phyloP scores from a whole-genome alignment of 2,113 vertebrate genomes.

The Pseudorectes ferrugineus region DNA sequence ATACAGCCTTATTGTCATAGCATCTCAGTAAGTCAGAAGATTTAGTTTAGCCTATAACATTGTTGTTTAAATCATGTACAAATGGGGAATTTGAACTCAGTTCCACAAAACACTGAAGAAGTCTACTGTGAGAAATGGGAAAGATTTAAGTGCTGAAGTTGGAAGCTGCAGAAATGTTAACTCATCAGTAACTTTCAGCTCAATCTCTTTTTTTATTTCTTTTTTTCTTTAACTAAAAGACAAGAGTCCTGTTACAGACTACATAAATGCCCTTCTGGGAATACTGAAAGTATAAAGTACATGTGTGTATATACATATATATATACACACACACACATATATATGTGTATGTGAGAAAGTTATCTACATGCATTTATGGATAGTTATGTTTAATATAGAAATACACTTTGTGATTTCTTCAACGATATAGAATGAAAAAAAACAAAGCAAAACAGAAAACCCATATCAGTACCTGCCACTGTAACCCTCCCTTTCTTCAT shows the following conservation, averaged over 20 bases:
- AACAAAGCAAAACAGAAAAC: background rate
- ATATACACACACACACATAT: rapidly evolving
- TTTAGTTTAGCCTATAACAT: background rate
- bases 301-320: rapidly evolving
- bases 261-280: background rate
- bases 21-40: background rate
- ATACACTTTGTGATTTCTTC: background rate
- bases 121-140: background rate
- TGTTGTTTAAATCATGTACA: background rate
- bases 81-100: background rate
- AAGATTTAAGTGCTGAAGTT: background rate
- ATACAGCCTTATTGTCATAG: background rate
- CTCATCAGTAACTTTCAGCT: background rate
- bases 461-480: background rate
- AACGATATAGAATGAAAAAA: background rate
- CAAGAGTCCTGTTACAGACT: background rate
- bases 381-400: background rate
- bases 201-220: background rate
- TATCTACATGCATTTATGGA: background rate
- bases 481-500: background rate
- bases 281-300: background rate
- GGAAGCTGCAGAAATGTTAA: background rate
- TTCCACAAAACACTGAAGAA: background rate
- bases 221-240: background rate
- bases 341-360: background rate